phyloP scores from a whole-genome alignment of 2,888 invertebrate genomes.

The Thymelicus lineola region DNA sequence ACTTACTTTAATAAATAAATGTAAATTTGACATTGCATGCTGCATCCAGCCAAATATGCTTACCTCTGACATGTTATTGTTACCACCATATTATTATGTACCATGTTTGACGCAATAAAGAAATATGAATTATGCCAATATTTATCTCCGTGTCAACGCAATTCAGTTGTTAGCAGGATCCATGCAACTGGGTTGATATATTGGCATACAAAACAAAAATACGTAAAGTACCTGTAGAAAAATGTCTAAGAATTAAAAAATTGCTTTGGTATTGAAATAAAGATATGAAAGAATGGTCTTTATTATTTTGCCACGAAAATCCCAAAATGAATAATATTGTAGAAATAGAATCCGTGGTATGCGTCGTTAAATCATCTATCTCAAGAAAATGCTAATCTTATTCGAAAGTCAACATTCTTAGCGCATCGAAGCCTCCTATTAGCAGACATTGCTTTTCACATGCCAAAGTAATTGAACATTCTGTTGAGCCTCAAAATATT shows the following conservation, averaged over 20 bases:
- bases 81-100: no score
- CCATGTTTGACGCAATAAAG: no score
- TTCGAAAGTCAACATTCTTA: slow-evolving; percentile 57
- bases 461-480: slow-evolving; percentile 72
- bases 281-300: slow-evolving; percentile 2
- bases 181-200: no score
- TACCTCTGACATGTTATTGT: no score
- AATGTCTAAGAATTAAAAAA: background rate
- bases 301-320: slow-evolving; percentile 31
- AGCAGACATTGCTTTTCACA: slow-evolving; percentile 56
- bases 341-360: slow-evolving; percentile 49
- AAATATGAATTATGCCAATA: no score
- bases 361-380: slow-evolving; percentile 51
- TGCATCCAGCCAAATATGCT: no score
- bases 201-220: no score
- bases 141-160: no score
- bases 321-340: background rate
- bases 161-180: no score
- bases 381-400: slow-evolving; percentile 58
- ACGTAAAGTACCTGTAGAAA: no score
- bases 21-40: no score
- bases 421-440: slow-evolving; percentile 52
- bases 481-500: slow-evolving; percentile 65
- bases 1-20: no score
- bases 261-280: background rate